phyloP scores from a whole-genome alignment of 1,140 invertebrate species.

The Dolichoris vasculosae region DNA sequence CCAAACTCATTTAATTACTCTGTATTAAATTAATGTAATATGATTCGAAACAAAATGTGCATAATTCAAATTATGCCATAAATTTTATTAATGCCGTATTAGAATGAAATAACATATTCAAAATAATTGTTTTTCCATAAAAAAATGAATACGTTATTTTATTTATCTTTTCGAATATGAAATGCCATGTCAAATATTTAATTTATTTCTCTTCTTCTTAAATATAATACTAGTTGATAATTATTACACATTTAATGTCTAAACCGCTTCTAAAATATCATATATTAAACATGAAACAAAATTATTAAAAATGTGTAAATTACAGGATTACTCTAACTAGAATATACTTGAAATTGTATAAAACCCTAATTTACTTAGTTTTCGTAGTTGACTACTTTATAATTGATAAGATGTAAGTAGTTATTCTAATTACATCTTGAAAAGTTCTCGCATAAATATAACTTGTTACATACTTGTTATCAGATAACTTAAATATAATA shows the following conservation, averaged over 20 bases:
- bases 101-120: background rate
- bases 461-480: background rate
- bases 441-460: background rate
- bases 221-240: too few relatives aligned
- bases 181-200: too few relatives aligned
- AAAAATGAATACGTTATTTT: background rate
- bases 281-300: background rate
- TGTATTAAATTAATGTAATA: constrained; percentile 13
- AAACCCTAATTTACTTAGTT: background rate
- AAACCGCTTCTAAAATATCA: background rate
- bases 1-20: background rate
- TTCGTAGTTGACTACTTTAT: background rate
- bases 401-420: background rate
- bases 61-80: background rate
- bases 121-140: background rate
- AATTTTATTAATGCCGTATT: background rate
- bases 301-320: background rate
- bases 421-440: background rate
- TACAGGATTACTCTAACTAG: background rate
- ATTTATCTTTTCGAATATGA: background rate
- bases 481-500: too few relatives aligned
- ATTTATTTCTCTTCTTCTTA: too few relatives aligned
- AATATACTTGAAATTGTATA: background rate
- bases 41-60: background rate
- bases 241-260: too few relatives aligned